A percentile compares a stretch with the other conserved stretches of the same genome.
phyloP scores from a whole-genome alignment of 1,140 invertebrate genomes.

The Wiebesia pumilae region DNA sequence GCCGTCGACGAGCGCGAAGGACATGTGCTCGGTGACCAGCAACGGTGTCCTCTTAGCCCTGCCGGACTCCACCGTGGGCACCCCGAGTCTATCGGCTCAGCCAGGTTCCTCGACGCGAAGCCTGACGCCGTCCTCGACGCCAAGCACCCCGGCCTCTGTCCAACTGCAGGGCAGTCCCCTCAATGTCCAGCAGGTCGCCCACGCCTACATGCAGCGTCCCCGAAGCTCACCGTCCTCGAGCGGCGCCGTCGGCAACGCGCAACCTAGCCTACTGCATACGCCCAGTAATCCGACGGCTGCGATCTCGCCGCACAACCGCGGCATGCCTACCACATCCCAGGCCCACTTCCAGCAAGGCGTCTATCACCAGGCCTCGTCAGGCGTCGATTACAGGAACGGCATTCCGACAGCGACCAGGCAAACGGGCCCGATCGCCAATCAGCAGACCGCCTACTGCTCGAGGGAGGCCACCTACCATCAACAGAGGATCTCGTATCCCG shows the following conservation, averaged over 20 bases:
- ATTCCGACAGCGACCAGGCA: slow-evolving; percentile 60
- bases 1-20: slow-evolving; percentile 64
- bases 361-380: slow-evolving; percentile 50
- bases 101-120: slow-evolving; percentile 78
- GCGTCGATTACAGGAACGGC: slow-evolving; percentile 71
- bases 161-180: slow-evolving; percentile 74
- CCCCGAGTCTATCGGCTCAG: slow-evolving; percentile 67
- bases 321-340: slow-evolving; percentile 40
- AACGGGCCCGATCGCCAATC: slow-evolving; percentile 57
- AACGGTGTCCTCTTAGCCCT: slow-evolving; percentile 70
- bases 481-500: slow-evolving; percentile 63
- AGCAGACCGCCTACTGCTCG: slow-evolving; percentile 67
- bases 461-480: slow-evolving; percentile 56
- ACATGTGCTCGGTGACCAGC: slow-evolving; percentile 71
- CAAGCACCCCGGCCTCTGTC: slow-evolving; percentile 78
- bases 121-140: slow-evolving; percentile 80
- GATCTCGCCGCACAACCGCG: slow-evolving; percentile 63
- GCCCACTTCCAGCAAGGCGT: slow-evolving; percentile 68
- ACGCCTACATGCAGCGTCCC: slow-evolving; percentile 71
- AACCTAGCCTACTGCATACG: slow-evolving; percentile 62
- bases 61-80: slow-evolving; percentile 72
- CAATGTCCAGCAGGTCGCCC: slow-evolving; percentile 60
- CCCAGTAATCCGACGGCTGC: slow-evolving; percentile 58
- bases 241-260: slow-evolving; percentile 57
- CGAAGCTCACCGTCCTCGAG: slow-evolving; percentile 70